Conservation (phyloP, 2,888 invertebrate genomes). For the Andrena trimmerana region DNA sequence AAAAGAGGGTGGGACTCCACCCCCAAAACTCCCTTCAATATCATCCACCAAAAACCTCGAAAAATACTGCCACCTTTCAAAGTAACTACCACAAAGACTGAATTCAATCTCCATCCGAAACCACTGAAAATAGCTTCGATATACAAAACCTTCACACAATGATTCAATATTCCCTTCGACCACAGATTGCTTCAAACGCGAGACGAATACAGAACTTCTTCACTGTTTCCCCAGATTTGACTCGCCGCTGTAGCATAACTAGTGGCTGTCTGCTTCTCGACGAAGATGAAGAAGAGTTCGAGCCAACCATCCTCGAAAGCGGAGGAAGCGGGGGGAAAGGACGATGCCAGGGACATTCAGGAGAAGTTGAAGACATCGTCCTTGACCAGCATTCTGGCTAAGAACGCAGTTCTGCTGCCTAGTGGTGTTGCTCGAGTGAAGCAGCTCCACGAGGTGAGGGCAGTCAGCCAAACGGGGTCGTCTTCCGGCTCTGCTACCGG, state of each 20-base stretch:
- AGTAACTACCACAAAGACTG: background rate
- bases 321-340: constrained; percentile 20
- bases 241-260: constrained; percentile 9
- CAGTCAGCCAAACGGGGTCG: constrained; percentile 40
- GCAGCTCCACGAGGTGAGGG: constrained; percentile 64
- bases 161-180: constrained; percentile 2
- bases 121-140: background rate
- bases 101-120: background rate
- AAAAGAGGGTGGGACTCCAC: too few species aligned
- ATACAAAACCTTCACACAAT: constrained; percentile 19
- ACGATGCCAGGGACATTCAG: constrained; percentile 59
- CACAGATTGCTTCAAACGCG: background rate
- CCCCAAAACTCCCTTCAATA: too few species aligned
- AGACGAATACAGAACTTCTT: constrained; percentile 11
- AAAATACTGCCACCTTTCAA: too few species aligned
- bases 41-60: too few species aligned
- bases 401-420: constrained; percentile 76
- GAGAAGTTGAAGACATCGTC: constrained; percentile 76
- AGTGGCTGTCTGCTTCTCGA: constrained; percentile 1
- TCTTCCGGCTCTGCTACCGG: constrained; percentile 82
- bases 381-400: constrained; percentile 74
- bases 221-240: constrained; percentile 32
- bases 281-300: constrained; percentile 39
- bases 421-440: constrained; percentile 76
- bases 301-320: constrained; percentile 8